Conservation (phyloP, 2,113 vertebrate genomes). For the Paramisgurnus dabryanus region DNA sequence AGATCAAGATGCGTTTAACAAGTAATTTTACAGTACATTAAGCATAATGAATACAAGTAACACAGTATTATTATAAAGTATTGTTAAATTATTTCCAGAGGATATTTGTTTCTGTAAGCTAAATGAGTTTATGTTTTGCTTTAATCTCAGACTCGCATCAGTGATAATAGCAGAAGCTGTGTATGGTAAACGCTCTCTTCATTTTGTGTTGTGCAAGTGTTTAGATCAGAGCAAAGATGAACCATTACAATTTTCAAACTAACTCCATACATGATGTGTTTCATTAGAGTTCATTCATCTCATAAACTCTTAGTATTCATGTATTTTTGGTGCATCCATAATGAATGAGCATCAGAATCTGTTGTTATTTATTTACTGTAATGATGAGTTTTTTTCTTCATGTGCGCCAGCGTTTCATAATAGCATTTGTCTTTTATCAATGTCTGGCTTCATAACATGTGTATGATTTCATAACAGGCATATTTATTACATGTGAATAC, state of each 20-base stretch:
- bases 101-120: not conserved
- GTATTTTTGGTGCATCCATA: not conserved
- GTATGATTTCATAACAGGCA: not conserved
- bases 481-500: not conserved
- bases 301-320: not conserved
- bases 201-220: not conserved
- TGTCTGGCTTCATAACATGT: not conserved
- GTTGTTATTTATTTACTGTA: too few species aligned
- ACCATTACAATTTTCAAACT: not conserved
- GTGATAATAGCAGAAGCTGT: not conserved
- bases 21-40: not conserved
- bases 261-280: not conserved
- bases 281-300: not conserved
- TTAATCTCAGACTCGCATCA: conserved; percentile 3
- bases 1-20: too few species aligned
- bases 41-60: not conserved
- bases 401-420: not conserved
- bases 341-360: too few species aligned
- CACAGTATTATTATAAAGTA: not conserved
- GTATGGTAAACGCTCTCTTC: not conserved
- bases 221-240: not conserved
- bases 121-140: not conserved
- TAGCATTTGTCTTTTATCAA: not conserved
- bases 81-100: not conserved
- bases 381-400: too few species aligned